Conservation (phyloP, 2,888 invertebrate species). For the Lutraria lutraria region DNA sequence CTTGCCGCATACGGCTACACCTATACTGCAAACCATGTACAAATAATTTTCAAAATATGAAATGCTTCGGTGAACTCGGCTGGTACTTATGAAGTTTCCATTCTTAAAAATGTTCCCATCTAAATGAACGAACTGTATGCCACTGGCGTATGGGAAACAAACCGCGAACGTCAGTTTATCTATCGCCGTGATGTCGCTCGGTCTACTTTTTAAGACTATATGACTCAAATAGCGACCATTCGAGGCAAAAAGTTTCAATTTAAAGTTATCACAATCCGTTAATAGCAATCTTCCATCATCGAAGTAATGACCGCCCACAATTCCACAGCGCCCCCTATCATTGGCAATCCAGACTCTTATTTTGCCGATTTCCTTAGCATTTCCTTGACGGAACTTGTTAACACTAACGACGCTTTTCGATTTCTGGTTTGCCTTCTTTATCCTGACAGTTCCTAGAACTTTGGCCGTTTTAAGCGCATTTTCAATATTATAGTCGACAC, state of each 20-base stretch:
- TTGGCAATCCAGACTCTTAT: conserved; percentile 59
- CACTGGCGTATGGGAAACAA: conserved; percentile 49
- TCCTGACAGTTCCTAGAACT: conserved; percentile 53
- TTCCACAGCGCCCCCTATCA: conserved; percentile 65
- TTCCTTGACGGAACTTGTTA: conserved; percentile 29
- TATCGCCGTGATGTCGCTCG: conserved; percentile 59
- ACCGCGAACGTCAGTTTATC: conserved; percentile 37
- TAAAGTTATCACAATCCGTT: conserved; percentile 65
- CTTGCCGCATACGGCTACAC: conserved; percentile 53
- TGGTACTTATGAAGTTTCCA: conserved; percentile 45
- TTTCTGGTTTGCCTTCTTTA: conserved; percentile 48
- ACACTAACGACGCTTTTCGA: conserved; percentile 49
- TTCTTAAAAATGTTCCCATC: conserved; percentile 45
- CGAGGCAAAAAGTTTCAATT: conserved; percentile 58
- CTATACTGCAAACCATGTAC: conserved; percentile 51
- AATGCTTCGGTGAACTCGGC: conserved; percentile 50
- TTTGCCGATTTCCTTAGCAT: conserved; percentile 39
- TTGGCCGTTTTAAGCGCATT: conserved; percentile 54
- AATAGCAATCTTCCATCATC: conserved; percentile 59
- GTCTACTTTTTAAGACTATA: conserved; percentile 57
- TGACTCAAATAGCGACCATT: conserved; percentile 51
- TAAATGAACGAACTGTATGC: conserved; percentile 57
- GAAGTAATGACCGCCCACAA: conserved; percentile 62
- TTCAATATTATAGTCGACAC: conserved; percentile 49
- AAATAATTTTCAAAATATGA: conserved; percentile 44